These are phyloP conservation scores for Altica lythri DNA, from an alignment of 2,888 invertebrate genomes.

Conservation along the genomic window DNA sequence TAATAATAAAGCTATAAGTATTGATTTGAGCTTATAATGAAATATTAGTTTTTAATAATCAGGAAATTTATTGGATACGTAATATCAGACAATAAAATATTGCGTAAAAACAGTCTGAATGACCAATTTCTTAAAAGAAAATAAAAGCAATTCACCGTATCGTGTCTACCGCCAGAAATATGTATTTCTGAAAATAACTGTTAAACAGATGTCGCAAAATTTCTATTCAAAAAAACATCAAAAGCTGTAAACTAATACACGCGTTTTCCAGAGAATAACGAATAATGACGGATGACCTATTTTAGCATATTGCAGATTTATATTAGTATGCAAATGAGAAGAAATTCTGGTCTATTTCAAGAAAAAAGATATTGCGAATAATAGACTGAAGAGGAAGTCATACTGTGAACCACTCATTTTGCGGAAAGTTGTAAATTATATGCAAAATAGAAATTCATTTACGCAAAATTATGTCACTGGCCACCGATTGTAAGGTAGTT, in stretches of 20 bases:
- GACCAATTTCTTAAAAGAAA: not conserved
- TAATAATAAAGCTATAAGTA: too few species aligned
- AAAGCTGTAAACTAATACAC: slow-evolving; percentile 27
- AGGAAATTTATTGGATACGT: too few species aligned
- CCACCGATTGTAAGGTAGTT: slow-evolving; percentile 32
- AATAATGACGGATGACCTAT: slow-evolving; percentile 40
- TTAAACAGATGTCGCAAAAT: slow-evolving; percentile 29
- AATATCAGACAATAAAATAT: too few species aligned
- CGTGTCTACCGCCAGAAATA: slow-evolving; percentile 18
- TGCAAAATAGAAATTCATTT: slow-evolving; percentile 44
- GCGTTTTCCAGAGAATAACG: slow-evolving; percentile 25
- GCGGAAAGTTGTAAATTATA: slow-evolving; percentile 44
- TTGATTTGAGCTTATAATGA: too few species aligned
- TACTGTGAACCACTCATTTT: slow-evolving; percentile 38
- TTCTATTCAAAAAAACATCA: slow-evolving; percentile 26
- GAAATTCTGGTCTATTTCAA: slow-evolving; percentile 22
- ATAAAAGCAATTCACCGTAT: not conserved
- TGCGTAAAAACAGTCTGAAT: too few species aligned
- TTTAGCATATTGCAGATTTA: slow-evolving; percentile 39
- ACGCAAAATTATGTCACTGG: slow-evolving; percentile 42
- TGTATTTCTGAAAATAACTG: slow-evolving; percentile 30
- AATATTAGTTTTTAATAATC: too few species aligned
- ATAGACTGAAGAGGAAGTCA: slow-evolving; percentile 37
- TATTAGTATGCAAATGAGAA: slow-evolving; percentile 35
- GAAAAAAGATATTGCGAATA: slow-evolving; percentile 32